Evolutionary conservation across 2,113 vertebrate species (phyloP), one percentile per base, ranked within the genome.

Genomic region (Takifugu bimaculatus): DNA sequence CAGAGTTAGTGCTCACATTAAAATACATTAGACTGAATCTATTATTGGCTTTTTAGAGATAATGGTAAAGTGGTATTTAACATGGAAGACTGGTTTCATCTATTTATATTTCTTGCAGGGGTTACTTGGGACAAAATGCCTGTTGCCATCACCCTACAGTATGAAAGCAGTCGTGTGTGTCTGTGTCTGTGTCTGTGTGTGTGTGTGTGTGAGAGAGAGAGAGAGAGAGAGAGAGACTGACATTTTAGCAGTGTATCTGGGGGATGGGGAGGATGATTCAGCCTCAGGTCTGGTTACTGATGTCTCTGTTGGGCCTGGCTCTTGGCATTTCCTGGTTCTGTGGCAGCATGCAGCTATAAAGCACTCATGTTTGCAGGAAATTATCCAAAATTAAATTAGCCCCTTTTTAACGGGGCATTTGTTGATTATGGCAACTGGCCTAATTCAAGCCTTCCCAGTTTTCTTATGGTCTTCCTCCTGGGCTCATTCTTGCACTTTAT

Each of bases 371-470:
- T 85, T 82, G 78, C 68, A 83, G 83, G 86, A 85, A 80, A 43
- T 50, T 60, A 66, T 84, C 82, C 89, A 85, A 81, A 79, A 80
- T 81, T 75, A 81, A 84, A 85, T 83, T 73, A 80, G 58, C 67
- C 75, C 77, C 73, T 65, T 78, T 85, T 76, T 76, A 76, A 84
- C 81, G 68, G 65, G 72, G 78, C 72, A 84, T 87, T 89, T 89
- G 86, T 83, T 83, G 78, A 72, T 82, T 72, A 82, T 83, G 81
- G 84, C 86, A 83, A 77, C 73, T 78, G 74, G 77, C 81, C 84
- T 84, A 83, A 83, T 87, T 87, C 65, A 80, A 71, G 64, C 68
- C 81, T 88, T 87, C 74, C 68, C 70, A 71, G 78, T 76, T 86
- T 82, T 87, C 65, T 77, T 47, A 57, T 68, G 73, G 64, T 74